Conservation (phyloP, 2,888 invertebrate species). For the Nesidiocoris tenuis region DNA sequence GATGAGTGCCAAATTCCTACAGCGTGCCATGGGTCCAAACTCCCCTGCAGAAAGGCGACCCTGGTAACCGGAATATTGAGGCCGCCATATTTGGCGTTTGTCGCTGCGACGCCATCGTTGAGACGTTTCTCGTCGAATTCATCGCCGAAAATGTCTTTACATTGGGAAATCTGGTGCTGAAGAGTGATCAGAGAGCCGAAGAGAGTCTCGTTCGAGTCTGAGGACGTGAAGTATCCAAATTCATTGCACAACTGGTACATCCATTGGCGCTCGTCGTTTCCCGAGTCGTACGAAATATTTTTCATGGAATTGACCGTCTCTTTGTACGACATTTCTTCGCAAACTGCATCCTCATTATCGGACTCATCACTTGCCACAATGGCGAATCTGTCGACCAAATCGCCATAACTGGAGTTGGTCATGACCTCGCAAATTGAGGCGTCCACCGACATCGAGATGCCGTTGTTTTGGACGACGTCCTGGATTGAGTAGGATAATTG, state of each 20-base stretch:
- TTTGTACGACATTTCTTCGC: constrained; percentile 1
- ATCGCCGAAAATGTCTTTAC: constrained; percentile 72
- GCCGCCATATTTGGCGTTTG: constrained; percentile 79
- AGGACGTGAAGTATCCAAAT: neutral
- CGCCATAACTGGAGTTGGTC: constrained; percentile 4
- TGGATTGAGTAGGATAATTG: constrained; percentile 84
- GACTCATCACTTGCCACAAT: neutral
- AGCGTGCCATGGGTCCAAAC: constrained; percentile 86
- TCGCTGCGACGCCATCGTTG: constrained; percentile 64
- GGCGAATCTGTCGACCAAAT: constrained; percentile 12
- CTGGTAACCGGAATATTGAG: constrained; percentile 67
- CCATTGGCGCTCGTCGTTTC: neutral
- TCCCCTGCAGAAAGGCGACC: constrained; percentile 83
- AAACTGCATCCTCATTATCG: neutral
- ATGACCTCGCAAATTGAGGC: constrained; percentile 16
- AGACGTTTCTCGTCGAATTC: constrained; percentile 67
- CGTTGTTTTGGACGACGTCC: constrained; percentile 89
- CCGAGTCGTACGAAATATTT: neutral
- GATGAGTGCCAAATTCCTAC: constrained; percentile 63
- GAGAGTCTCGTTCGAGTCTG: neutral
- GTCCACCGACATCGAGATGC: constrained; percentile 61
- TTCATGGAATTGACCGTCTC: neutral
- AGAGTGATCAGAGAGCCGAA: constrained; percentile 10
- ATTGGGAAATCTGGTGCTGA: neutral
- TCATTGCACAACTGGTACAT: neutral